Evolutionary conservation across 2,797 vertebrate species (phyloP), one percentile per base, ranked within the genome.

Genomic region (Schizothorax lantsangensis): DNA sequence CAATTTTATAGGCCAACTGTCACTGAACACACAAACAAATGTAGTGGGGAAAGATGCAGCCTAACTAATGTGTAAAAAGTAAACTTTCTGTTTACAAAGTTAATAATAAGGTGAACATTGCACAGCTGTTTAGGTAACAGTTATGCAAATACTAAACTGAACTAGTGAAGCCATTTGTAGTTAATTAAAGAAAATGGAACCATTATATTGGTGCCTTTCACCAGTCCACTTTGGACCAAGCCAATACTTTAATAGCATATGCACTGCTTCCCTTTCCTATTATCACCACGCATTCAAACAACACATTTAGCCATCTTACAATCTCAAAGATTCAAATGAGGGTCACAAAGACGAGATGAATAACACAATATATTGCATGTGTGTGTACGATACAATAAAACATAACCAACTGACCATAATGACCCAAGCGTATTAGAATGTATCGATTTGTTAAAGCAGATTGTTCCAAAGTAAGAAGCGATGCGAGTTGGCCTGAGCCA

Each of bases 231-330:
- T 5, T 77, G 17, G 30, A 54, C 74, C 30, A 77, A 77, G 33
- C 73, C 47, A 21, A 6, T 4, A 26, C 9, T 87, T 85, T 79
- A 89, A 23, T 74, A 72, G 26, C 77, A 66, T 40, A 72, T 79
- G 36, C 86, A 40, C 45, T 47, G 45, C 33, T 66, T 84, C 78
- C 66, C 57, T 83, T 74, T 71, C 72, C 43, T 64, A 47, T 68
- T 33, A 80, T 75, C 68, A 47, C 74, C 66, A 17, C 12, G 0
- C 17, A 83, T 30, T 77, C 77, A 62, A 77, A 86, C 81, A 81
- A 81, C 57, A 49, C 43, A 49, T 84, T 52, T 84, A 77, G 47
- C 54, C n/a, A 52, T 81, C 26, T 66, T 62, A 12, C 33, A 74
- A 66, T 75, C 33, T 15, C 14, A 84, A 75, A 84, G 30, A 75